Conservation (phyloP, 1,140 invertebrate genomes). For the Drosophila ananassae region DNA sequence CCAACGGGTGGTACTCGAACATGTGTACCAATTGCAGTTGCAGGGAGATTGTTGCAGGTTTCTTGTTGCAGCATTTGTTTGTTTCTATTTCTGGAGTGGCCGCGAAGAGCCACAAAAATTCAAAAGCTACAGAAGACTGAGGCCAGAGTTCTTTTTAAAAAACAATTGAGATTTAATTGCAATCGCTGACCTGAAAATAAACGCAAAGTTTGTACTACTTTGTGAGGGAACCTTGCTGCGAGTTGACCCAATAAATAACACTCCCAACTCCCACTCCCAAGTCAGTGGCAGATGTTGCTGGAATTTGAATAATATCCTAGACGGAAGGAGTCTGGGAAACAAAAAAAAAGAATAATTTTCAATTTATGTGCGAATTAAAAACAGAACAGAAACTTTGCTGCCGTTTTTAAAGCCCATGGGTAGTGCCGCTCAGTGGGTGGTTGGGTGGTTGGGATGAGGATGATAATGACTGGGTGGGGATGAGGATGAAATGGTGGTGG, state of each 20-base stretch:
- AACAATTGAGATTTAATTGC: conserved; percentile 51
- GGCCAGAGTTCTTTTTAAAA: conserved; percentile 14
- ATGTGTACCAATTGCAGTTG: conserved; percentile 47
- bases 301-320: conserved; percentile 52
- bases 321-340: neutral
- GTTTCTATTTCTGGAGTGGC: conserved; percentile 34
- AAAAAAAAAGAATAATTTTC: conserved; percentile 36
- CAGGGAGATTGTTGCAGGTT: neutral
- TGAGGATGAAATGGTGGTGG: conserved; percentile 20
- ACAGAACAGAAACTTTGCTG: conserved; percentile 35
- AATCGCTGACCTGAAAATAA: conserved; percentile 43
- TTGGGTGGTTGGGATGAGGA: conserved; percentile 30
- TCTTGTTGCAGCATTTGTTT: conserved; percentile 26
- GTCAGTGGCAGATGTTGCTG: conserved; percentile 53
- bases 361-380: conserved; percentile 46
- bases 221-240: conserved; percentile 35
- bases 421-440: conserved; percentile 9
- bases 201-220: conserved; percentile 31
- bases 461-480: too few species aligned
- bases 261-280: neutral
- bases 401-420: conserved; percentile 24
- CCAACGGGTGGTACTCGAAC: conserved; percentile 46
- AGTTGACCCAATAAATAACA: conserved; percentile 50
- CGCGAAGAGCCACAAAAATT: conserved; percentile 15
- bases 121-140: neutral